Conservation (phyloP, 92 coral and sea anemone genomes). For the Epizoanthus rinbou region DNA sequence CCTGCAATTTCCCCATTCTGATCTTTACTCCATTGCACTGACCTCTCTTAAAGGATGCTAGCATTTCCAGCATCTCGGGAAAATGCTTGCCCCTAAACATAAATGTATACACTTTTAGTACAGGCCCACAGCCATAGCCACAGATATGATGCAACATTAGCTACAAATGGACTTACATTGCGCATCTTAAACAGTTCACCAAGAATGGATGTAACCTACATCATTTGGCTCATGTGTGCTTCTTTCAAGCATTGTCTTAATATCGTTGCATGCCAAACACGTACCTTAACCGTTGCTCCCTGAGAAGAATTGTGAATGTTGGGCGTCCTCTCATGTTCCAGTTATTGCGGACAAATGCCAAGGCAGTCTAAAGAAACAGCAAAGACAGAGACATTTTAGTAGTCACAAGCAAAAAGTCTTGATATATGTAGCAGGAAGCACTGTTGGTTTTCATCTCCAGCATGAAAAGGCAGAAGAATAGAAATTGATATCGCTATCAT, state of each 20-base stretch:
- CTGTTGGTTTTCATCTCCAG: no score
- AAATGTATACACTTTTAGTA: not conserved
- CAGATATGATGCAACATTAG: no score
- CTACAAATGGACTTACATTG: no score
- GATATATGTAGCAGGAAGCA: no score
- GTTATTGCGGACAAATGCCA: constrained; percentile 91
- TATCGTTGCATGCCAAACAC: not conserved
- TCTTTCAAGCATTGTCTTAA: no score
- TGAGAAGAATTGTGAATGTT: constrained; percentile 80
- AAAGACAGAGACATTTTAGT: not conserved
- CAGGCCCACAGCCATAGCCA: not conserved
- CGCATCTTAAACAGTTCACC: no score
- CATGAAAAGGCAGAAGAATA: no score
- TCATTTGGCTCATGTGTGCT: no score
- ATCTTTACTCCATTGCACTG: constrained; percentile 88
- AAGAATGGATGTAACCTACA: no score
- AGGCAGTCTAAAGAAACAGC: constrained; percentile 61
- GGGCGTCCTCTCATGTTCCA: constrained; percentile 99
- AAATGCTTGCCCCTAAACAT: constrained; percentile 86
- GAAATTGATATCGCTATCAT: no score
- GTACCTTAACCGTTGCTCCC: constrained; percentile 88
- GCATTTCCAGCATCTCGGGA: constrained; percentile 81
- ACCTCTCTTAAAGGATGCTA: constrained; percentile 94
- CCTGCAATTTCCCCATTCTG: constrained; percentile 91
- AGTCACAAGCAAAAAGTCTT: not conserved